Conservation (phyloP, 92 coral and sea anemone species). For the Phenganax subtilis region DNA sequence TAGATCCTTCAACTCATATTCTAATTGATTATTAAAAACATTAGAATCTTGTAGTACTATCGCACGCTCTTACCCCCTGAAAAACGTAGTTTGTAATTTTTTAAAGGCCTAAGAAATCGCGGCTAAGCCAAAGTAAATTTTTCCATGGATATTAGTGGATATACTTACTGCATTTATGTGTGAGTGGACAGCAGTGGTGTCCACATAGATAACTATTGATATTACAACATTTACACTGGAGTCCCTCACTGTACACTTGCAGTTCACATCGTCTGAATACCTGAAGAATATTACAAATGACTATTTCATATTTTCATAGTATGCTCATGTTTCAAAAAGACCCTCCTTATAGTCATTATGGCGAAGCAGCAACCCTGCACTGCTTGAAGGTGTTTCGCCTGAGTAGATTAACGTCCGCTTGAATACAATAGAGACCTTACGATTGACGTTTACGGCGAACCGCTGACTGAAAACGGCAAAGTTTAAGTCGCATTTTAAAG, state of each 20-base stretch:
- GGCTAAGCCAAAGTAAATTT: neutral
- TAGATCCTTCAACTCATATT: no score
- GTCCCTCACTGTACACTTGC: slow-evolving; percentile 39
- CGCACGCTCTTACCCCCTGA: no score
- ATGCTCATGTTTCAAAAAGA: neutral
- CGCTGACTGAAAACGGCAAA: no score
- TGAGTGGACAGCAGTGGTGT: slow-evolving; percentile 33
- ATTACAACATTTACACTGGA: slow-evolving; percentile 38
- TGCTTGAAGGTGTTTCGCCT: no score
- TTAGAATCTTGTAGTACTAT: no score
- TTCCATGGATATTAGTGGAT: neutral
- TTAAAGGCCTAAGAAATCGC: no score
- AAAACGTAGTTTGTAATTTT: no score
- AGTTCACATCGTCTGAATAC: slow-evolving; percentile 29
- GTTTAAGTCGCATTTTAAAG: no score
- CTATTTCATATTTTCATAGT: neutral
- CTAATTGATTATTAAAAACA: no score
- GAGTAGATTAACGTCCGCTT: no score
- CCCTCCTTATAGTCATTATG: neutral
- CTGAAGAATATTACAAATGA: neutral
- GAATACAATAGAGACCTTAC: no score
- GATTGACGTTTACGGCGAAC: no score
- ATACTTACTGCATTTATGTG: slow-evolving; percentile 32
- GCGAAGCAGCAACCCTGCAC: neutral
- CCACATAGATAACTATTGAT: slow-evolving; percentile 32